phyloP scores from a whole-genome alignment of 2,888 invertebrate species.

The Galeruca laticollis region DNA sequence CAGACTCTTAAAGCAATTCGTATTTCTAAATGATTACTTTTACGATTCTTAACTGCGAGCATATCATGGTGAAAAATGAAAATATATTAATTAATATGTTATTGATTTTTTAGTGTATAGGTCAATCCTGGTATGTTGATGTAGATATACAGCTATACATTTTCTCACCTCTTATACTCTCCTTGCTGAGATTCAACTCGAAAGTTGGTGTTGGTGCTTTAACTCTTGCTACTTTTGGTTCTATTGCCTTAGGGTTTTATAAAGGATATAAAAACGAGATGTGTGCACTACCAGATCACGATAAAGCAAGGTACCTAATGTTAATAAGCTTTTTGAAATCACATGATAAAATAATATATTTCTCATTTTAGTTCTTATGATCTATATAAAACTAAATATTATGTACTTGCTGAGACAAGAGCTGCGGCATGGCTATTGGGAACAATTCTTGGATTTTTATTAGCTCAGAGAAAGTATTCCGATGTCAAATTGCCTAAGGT shows the following conservation, averaged over 20 bases:
- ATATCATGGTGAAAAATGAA: too few relatives aligned
- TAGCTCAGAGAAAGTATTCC: conserved; percentile 39
- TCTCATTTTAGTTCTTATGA: neutral
- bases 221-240: conserved; percentile 41
- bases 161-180: conserved; percentile 67
- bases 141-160: conserved; percentile 72
- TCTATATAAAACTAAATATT: conserved; percentile 50
- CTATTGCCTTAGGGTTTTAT: conserved; percentile 47
- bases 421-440: conserved; percentile 59
- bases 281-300: conserved; percentile 26
- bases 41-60: too few relatives aligned
- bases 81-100: too few relatives aligned
- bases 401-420: conserved; percentile 55
- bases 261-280: conserved; percentile 49
- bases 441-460: conserved; percentile 52
- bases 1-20: too few relatives aligned
- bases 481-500: neutral
- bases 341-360: neutral
- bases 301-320: neutral
- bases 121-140: conserved; percentile 72
- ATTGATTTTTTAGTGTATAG: conserved; percentile 66
- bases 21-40: too few relatives aligned
- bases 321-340: neutral
- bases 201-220: conserved; percentile 44
- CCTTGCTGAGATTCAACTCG: conserved; percentile 66